A percentile compares a stretch with the other conserved stretches of the same genome.
Evolutionary conservation across 2,797 vertebrate species (phyloP).

Genomic region (Chiroxiphia lanceolata): DNA sequence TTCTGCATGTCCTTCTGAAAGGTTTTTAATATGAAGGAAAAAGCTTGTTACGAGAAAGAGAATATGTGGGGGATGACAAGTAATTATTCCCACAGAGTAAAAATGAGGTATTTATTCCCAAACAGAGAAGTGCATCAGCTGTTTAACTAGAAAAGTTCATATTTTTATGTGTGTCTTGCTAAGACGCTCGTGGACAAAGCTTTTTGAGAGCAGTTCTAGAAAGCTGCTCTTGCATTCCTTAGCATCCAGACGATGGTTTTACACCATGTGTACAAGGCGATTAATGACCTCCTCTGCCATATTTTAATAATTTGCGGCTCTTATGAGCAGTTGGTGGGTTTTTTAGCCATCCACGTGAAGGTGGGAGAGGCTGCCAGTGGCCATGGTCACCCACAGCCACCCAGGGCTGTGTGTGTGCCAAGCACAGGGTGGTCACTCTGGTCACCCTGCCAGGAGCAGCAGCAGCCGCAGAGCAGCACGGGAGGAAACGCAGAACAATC

Average conservation of each 20-base stretch:
- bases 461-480: neutral
- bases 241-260: too few relatives aligned
- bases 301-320: neutral
- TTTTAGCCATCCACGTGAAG: neutral
- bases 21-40: neutral
- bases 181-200: neutral
- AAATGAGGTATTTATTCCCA: neutral
- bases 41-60: neutral
- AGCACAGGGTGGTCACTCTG: neutral
- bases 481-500: conserved; percentile 57
- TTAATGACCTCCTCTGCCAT: neutral
- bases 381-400: neutral
- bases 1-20: neutral
- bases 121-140: neutral
- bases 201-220: neutral
- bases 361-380: neutral
- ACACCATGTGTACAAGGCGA: rapidly evolving
- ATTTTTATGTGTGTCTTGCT: neutral
- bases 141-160: neutral
- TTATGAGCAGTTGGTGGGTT: rapidly evolving
- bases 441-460: neutral
- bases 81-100: neutral
- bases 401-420: neutral
- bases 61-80: neutral
- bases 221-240: neutral